These are phyloP conservation scores for Cygnus buccinator DNA, from an alignment of 2,113 vertebrate species.

Conservation along the genomic window DNA sequence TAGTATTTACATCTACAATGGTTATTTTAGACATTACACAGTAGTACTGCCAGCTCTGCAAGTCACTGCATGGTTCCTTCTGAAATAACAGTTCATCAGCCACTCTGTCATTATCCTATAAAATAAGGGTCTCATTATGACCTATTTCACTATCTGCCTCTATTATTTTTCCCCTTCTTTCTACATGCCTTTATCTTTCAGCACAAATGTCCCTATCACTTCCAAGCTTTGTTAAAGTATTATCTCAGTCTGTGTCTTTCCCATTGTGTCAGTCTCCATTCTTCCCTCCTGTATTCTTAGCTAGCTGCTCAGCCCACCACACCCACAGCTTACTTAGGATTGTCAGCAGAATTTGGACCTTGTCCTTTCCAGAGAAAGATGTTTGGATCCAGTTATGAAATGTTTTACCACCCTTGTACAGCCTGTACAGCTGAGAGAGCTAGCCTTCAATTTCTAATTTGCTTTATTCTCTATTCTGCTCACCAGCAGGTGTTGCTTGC, in stretches of 20 bases:
- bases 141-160: conserved; percentile 38
- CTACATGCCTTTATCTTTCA: conserved; percentile 31
- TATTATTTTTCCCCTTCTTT: conserved; percentile 49
- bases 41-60: conserved; percentile 2
- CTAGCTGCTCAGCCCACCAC: not conserved
- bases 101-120: not conserved
- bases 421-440: not conserved
- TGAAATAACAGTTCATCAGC: not conserved
- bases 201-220: conserved; percentile 1
- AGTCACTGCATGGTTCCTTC: not conserved
- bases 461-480: conserved; percentile 34
- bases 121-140: conserved; percentile 9
- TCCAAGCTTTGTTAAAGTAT: not conserved
- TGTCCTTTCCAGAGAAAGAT: not conserved
- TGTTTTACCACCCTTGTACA: not conserved
- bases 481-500: conserved; percentile 31
- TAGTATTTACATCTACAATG: conserved; percentile 35
- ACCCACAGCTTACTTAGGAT: not conserved
- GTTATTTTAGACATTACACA: not conserved
- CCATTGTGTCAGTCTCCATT: not conserved
- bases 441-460: conserved; percentile 25
- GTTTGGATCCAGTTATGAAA: not conserved
- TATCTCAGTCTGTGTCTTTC: not conserved
- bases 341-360: not conserved
- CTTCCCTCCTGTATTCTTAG: not conserved